Evolutionary conservation across 1,140 invertebrate genomes (phyloP), one percentile per base, ranked within the genome.

Genomic region (Centruroides vittatus): DNA sequence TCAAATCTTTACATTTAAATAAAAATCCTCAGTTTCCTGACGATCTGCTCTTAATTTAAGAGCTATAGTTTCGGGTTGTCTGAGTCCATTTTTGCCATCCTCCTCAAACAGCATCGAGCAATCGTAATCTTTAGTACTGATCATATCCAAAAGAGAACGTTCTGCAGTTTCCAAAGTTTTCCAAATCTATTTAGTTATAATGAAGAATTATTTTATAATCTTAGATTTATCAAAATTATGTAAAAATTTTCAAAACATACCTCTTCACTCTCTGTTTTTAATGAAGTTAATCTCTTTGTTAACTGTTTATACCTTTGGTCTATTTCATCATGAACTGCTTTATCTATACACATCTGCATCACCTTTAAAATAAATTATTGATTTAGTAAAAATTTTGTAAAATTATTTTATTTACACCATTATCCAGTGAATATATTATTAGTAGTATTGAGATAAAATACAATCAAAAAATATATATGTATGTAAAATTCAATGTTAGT

Each of bases 91-190:
- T 55, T 53, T 60, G 23, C 59, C 62, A 54, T 61, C 55, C 60
- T 64, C 63, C 23, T 64, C 63, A 71, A 87, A 88, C 65, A 78
- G 78, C 50, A 69, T 68, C n/a, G 80, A 80, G 59, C 83, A 84
- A 68, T 89, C 86, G 69, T 86, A 87, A 74, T 90, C 86, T 69
- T 86, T 85, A 12, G 81, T 79, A 65, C 80, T 85, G 46, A 91
- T 80, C 84, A 90, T 88, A 59, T 88, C 84, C 61, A 93, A 77
- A 48, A 96, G 77, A 57, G 88, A 86, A 53, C 83, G 85, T 75
- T 97, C 93, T 11, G 92, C 91, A 1, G 89, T 92, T 76, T 96
- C 91, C 47, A 97, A 75, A 4, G 90, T 94, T 75, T 96, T 96
- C 88, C 92, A 95, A 8, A 77, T 73, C 76, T 78, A 64, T 52